phyloP scores from a whole-genome alignment of 1,140 invertebrate genomes.

The Rhynchophorus ferrugineus region DNA sequence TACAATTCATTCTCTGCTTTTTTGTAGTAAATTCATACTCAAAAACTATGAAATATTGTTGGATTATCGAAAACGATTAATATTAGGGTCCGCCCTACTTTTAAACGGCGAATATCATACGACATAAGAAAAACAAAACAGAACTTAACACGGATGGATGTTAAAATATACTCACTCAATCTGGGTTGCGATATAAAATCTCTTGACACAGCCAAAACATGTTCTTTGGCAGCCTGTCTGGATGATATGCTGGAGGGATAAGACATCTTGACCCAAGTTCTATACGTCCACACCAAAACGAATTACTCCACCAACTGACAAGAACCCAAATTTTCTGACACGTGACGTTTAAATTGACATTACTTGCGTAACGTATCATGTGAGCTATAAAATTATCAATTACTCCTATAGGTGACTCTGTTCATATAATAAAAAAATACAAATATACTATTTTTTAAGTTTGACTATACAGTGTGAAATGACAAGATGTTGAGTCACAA shows the following conservation, averaged over 20 bases:
- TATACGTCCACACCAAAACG: neutral
- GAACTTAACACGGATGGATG: neutral
- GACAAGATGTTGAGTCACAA: too few species aligned
- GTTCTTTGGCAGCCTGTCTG: constrained; percentile 61
- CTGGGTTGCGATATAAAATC: constrained; percentile 97
- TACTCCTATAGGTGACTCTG: too few species aligned
- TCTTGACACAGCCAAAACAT: constrained; percentile 84
- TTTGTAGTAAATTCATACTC: too few species aligned
- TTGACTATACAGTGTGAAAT: too few species aligned
- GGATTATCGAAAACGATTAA: too few species aligned
- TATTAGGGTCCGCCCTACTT: neutral
- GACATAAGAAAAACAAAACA: neutral
- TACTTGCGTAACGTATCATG: neutral
- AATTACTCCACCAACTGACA: neutral
- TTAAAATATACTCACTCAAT: constrained; percentile 74
- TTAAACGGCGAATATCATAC: neutral
- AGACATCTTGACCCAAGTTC: constrained; percentile 34
- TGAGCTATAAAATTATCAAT: too few species aligned
- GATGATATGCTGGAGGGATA: constrained; percentile 39
- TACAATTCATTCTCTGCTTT: neutral
- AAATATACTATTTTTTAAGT: too few species aligned
- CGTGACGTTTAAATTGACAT: neutral
- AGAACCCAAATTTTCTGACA: neutral
- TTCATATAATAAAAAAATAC: too few species aligned
- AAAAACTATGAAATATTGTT: too few species aligned